These are phyloP conservation scores for Pogonomyrmex barbatus DNA, from an alignment of 1,140 invertebrate species.

Conservation along the genomic window DNA sequence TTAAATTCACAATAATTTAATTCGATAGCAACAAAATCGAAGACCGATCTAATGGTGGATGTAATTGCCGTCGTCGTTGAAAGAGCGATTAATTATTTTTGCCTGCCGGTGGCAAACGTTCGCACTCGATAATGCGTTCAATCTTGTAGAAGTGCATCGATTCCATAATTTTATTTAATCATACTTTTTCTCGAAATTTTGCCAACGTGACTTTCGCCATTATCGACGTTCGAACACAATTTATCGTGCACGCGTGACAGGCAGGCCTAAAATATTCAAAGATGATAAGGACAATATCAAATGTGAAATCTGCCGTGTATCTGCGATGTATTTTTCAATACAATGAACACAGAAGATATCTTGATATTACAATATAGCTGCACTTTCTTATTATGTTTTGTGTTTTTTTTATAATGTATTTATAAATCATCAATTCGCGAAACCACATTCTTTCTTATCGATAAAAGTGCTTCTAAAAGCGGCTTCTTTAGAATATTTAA, in stretches of 20 bases:
- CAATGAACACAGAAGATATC: not conserved
- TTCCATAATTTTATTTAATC: constrained; percentile 59
- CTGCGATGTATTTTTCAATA: not conserved
- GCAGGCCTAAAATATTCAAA: constrained; percentile 26
- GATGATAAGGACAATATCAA: not conserved
- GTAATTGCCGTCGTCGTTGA: constrained; percentile 54
- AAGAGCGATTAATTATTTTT: constrained; percentile 62
- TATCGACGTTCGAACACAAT: not conserved
- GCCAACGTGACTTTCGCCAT: not conserved
- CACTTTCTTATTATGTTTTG: too few relatives aligned
- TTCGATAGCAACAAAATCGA: constrained; percentile 31
- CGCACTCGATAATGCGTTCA: constrained; percentile 49
- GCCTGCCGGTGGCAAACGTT: constrained; percentile 9
- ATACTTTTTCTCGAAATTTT: not conserved
- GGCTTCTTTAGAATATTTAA: not conserved
- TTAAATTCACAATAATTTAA: constrained; percentile 60
- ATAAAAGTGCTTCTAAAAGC: too few relatives aligned
- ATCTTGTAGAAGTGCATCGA: constrained; percentile 43
- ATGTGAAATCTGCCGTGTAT: not conserved
- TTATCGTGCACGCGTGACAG: not conserved
- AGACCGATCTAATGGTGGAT: constrained; percentile 50
- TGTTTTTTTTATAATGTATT: too few relatives aligned
- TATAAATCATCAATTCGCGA: too few relatives aligned
- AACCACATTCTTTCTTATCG: too few relatives aligned
- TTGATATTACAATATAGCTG: not conserved